A percentile compares a stretch with the other conserved stretches of the same genome.
These are phyloP conservation scores for Drosophila repletoides DNA, from an alignment of 1,140 invertebrate genomes.

Conservation along the genomic window DNA sequence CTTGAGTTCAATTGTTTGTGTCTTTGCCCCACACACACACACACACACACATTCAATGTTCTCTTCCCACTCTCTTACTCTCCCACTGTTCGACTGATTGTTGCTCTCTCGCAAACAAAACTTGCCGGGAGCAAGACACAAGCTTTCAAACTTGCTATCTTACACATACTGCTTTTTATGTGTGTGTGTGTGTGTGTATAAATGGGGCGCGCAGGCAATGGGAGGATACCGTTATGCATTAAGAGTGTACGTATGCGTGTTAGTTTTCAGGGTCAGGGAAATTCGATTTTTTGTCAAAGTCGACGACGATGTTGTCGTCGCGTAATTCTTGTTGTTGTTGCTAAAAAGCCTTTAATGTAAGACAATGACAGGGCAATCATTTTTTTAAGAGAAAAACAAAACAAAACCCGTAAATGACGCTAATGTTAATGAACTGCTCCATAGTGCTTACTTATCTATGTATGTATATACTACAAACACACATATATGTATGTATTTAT, in stretches of 20 bases:
- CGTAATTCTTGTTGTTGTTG: conserved; percentile 20
- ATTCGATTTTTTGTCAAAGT: conserved; percentile 61
- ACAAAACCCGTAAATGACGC: conserved; percentile 3
- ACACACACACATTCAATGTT: conserved; percentile 28
- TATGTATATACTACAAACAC: not conserved
- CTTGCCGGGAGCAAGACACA: conserved; percentile 51
- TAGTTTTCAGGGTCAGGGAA: conserved; percentile 76
- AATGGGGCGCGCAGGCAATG: conserved; percentile 23
- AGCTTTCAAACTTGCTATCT: conserved; percentile 45
- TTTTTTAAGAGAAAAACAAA: conserved; percentile 9
- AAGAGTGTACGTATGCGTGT: conserved; percentile 43
- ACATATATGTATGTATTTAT: not conserved
- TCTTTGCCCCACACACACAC: too few relatives aligned
- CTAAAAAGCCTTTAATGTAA: conserved; percentile 28
- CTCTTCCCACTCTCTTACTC: not conserved
- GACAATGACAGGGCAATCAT: conserved; percentile 28
- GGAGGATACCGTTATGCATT: conserved; percentile 69
- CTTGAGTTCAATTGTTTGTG: conserved; percentile 45
- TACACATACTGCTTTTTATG: conserved; percentile 1
- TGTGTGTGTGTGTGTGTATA: conserved; percentile 7
- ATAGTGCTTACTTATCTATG: not conserved
- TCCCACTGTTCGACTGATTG: conserved; percentile 17
- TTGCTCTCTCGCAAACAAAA: conserved; percentile 44
- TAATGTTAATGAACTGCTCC: conserved; percentile 39
- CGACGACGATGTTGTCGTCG: conserved; percentile 4